Percentiles rank a stretch among this genome's conserved stretches.
These are phyloP conservation scores for Glaucomys volans DNA, from an alignment of 2,113 vertebrate genomes.

Conservation along the genomic window DNA sequence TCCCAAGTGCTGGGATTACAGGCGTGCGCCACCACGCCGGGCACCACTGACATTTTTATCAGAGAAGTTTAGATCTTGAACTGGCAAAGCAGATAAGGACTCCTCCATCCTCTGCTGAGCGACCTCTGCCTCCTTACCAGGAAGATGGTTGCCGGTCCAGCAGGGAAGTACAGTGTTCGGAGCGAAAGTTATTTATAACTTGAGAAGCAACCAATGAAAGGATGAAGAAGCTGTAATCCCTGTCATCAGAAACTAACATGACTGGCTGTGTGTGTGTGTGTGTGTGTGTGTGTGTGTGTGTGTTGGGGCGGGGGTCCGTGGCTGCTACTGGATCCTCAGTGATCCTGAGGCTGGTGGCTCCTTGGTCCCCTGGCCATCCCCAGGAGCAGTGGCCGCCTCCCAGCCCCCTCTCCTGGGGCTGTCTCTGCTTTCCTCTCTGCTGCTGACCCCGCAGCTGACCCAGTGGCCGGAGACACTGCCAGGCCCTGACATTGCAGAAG, in stretches of 20 bases:
- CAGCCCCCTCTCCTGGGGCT: background rate
- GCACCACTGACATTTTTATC: conserved; percentile 3
- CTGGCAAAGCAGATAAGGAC: background rate
- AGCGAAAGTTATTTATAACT: background rate
- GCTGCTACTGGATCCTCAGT: background rate
- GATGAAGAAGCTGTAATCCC: background rate
- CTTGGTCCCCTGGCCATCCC: background rate
- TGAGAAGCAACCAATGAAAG: background rate
- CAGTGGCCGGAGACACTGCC: accelerated
- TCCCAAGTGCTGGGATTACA: no score
- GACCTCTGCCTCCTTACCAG: no score
- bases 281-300: background rate
- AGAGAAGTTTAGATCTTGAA: background rate
- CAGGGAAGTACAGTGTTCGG: background rate
- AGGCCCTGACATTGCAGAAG: accelerated
- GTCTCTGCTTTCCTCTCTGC: background rate
- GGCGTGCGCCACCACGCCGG: no score
- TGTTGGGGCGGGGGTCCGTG: background rate
- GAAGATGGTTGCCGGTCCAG: background rate
- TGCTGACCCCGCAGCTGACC: background rate
- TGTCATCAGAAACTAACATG: background rate
- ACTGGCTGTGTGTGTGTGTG: background rate
- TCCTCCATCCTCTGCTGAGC: background rate
- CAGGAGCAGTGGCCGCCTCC: background rate
- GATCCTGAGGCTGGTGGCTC: background rate